Percentiles rank a stretch among this genome's conserved stretches.
Evolutionary conservation across 2,113 vertebrate genomes (phyloP).

Genomic region (Irena cyanogastra): DNA sequence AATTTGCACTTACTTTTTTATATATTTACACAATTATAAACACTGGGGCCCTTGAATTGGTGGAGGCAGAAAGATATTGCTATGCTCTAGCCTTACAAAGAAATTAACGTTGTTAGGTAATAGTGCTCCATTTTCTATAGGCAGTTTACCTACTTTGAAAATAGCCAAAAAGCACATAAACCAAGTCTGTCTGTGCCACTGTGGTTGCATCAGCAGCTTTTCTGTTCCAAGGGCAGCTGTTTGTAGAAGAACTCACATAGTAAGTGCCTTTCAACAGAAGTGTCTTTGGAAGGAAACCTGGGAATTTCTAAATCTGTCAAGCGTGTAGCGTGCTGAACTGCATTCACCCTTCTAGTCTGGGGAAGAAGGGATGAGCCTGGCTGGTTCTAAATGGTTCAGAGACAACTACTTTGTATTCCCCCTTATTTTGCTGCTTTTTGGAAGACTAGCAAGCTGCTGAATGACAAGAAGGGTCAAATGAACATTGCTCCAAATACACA

Average conservation of each 20-base stretch:
- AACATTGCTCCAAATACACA: neutral
- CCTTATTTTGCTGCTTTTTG: neutral
- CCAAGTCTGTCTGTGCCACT: neutral
- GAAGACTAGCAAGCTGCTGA: neutral
- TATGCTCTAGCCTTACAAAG: neutral
- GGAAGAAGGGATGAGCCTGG: neutral
- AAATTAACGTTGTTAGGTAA: neutral
- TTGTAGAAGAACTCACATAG: neutral
- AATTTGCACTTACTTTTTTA: neutral
- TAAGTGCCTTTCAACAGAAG: neutral
- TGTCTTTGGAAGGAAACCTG: neutral
- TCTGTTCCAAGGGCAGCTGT: neutral
- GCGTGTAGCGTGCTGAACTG: neutral
- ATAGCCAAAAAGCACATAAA: neutral
- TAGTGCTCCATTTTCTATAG: neutral
- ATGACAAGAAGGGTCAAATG: neutral
- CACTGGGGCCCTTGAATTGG: neutral
- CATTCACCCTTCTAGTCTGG: neutral
- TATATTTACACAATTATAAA: neutral
- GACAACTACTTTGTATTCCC: neutral
- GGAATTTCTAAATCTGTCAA: neutral
- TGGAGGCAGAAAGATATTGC: neutral
- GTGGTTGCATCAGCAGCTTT: neutral
- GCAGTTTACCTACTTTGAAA: neutral
- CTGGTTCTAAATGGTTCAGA: neutral